These are phyloP conservation scores for Pholis gunnellus DNA, from an alignment of 2,113 vertebrate species.

Conservation along the genomic window DNA sequence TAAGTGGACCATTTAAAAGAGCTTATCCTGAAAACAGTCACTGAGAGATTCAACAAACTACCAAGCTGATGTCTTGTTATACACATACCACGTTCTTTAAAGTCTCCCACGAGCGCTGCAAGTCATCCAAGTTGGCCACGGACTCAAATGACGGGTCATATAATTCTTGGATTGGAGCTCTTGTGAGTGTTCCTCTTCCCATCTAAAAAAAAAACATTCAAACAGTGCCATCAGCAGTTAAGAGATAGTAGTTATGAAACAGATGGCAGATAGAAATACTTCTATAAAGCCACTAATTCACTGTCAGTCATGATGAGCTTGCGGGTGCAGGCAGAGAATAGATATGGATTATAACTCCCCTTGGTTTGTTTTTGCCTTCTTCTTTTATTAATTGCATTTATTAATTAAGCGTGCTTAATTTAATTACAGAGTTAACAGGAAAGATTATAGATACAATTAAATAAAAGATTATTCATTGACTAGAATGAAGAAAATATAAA, in stretches of 20 bases:
- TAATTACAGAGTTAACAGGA: background rate
- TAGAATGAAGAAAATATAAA: background rate
- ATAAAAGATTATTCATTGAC: background rate
- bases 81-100: constrained; percentile 95
- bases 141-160: constrained; percentile 90
- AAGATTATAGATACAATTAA: background rate
- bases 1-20: constrained; percentile 1
- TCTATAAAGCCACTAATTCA: background rate
- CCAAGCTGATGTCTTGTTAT: background rate
- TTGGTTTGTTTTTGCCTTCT: background rate
- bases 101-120: constrained; percentile 98
- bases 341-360: background rate
- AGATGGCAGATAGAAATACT: background rate
- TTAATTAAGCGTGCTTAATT: background rate
- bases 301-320: constrained; percentile 20
- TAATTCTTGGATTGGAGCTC: constrained; percentile 85
- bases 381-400: background rate
- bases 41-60: background rate
- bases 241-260: background rate
- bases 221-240: background rate
- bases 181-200: constrained; percentile 83
- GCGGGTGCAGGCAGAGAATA: constrained; percentile 3
- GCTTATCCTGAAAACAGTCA: background rate
- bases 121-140: constrained; percentile 90
- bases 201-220: constrained; percentile 75